phyloP scores from a whole-genome alignment of 2,797 vertebrate species.

The Danio choprae region DNA sequence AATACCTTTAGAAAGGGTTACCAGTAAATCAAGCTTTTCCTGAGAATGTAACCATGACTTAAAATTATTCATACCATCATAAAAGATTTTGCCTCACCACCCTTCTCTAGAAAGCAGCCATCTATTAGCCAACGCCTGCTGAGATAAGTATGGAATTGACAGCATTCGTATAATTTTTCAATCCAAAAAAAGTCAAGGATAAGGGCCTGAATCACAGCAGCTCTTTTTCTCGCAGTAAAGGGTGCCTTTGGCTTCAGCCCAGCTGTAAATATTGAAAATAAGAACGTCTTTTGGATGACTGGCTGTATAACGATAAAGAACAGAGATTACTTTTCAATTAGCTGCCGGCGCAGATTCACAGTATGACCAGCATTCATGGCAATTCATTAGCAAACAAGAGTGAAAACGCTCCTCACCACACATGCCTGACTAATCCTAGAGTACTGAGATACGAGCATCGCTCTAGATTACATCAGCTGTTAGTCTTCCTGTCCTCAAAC shows the following conservation, averaged over 20 bases:
- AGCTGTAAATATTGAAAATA: constrained; percentile 16
- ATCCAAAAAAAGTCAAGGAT: constrained; percentile 31
- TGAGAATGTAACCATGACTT: background rate
- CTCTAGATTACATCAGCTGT: constrained; percentile 36
- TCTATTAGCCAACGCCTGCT: constrained; percentile 42
- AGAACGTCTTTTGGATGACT: constrained; percentile 41
- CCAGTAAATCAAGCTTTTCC: no score
- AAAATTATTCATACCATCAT: background rate
- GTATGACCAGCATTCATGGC: constrained; percentile 54
- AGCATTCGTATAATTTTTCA: constrained; percentile 46
- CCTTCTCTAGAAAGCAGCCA: background rate
- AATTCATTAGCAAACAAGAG: constrained; percentile 61
- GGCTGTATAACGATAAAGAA: constrained; percentile 48
- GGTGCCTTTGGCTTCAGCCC: constrained; percentile 47
- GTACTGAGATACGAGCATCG: constrained; percentile 50
- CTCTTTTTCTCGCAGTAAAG: constrained; percentile 34
- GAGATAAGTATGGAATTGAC: constrained; percentile 29
- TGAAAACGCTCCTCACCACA: constrained; percentile 23
- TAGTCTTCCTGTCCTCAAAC: constrained; percentile 42
- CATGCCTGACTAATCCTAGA: constrained; percentile 56
- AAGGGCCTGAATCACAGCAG: constrained; percentile 39
- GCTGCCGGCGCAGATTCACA: constrained; percentile 51
- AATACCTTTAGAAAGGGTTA: no score
- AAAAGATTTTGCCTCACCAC: background rate
- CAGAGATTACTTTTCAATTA: constrained; percentile 67